A percentile compares a stretch with the other conserved stretches of the same genome.
Conservation (phyloP, 1,140 invertebrate species). For the Apocrypta bakeri region DNA sequence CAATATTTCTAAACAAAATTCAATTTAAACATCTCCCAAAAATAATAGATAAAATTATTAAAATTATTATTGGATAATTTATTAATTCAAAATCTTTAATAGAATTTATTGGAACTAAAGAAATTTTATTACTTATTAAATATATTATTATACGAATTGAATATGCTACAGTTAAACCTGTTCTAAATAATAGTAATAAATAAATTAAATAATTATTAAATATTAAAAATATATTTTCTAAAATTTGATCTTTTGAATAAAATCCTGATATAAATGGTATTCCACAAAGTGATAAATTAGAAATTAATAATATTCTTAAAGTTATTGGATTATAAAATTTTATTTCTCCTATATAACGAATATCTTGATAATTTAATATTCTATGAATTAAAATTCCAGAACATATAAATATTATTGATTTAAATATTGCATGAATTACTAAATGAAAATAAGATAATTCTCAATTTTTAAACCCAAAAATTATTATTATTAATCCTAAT, state of each 20-base stretch:
- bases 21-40: background rate
- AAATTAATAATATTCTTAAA: slow-evolving; percentile 72
- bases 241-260: slow-evolving; percentile 81
- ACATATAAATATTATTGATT: slow-evolving; percentile 79
- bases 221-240: slow-evolving; percentile 72
- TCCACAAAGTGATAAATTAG: slow-evolving; percentile 75
- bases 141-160: slow-evolving; percentile 39
- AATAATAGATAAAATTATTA: slow-evolving; percentile 35
- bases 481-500: slow-evolving; percentile 80
- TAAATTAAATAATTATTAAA: slow-evolving; percentile 60
- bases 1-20: slow-evolving; percentile 31
- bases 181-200: slow-evolving; percentile 73
- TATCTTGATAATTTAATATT: slow-evolving; percentile 78
- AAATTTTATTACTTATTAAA: slow-evolving; percentile 74
- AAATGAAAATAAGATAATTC: slow-evolving; percentile 79
- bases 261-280: slow-evolving; percentile 78
- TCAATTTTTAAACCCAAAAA: slow-evolving; percentile 71
- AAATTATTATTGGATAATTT: slow-evolving; percentile 50
- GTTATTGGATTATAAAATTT: slow-evolving; percentile 69
- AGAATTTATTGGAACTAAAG: slow-evolving; percentile 72
- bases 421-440: slow-evolving; percentile 79
- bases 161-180: slow-evolving; percentile 40
- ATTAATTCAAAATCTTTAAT: slow-evolving; percentile 35
- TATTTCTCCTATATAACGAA: slow-evolving; percentile 75
- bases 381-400: slow-evolving; percentile 78